These are phyloP conservation scores for Tubiluchus corallicola DNA, from an alignment of 2,888 invertebrate genomes.

Conservation along the genomic window DNA sequence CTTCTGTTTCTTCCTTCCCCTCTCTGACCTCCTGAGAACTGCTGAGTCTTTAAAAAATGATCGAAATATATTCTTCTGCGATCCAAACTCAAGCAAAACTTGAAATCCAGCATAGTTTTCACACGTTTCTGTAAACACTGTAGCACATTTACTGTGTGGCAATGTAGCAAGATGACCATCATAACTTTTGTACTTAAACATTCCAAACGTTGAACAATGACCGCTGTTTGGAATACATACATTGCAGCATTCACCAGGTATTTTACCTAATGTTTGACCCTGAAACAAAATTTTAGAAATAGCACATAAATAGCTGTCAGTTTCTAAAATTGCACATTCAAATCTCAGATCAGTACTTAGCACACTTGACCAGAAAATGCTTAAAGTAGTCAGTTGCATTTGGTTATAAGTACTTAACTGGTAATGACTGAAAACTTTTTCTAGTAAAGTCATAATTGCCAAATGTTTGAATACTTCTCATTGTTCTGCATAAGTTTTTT, in stretches of 20 bases:
- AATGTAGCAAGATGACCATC: background rate
- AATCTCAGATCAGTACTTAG: too few species aligned
- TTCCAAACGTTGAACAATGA: background rate
- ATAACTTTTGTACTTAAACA: background rate
- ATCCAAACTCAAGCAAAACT: slow-evolving; percentile 1
- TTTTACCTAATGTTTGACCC: background rate
- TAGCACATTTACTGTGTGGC: background rate
- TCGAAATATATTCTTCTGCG: background rate
- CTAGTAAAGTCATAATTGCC: too few species aligned
- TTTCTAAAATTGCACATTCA: too few species aligned
- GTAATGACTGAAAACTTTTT: too few species aligned
- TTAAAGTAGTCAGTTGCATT: too few species aligned
- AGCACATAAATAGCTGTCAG: too few species aligned
- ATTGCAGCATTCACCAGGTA: background rate
- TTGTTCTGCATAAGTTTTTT: too few species aligned
- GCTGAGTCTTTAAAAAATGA: background rate
- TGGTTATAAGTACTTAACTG: too few species aligned
- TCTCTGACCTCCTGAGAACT: background rate
- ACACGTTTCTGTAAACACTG: background rate
- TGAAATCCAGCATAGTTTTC: background rate
- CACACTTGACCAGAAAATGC: too few species aligned
- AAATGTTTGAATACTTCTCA: too few species aligned
- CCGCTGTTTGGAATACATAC: background rate
- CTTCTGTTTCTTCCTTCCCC: background rate
- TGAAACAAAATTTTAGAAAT: too few species aligned